Evolutionary conservation across 2,113 vertebrate species (phyloP).

Genomic region (Mormoops blainvillei): DNA sequence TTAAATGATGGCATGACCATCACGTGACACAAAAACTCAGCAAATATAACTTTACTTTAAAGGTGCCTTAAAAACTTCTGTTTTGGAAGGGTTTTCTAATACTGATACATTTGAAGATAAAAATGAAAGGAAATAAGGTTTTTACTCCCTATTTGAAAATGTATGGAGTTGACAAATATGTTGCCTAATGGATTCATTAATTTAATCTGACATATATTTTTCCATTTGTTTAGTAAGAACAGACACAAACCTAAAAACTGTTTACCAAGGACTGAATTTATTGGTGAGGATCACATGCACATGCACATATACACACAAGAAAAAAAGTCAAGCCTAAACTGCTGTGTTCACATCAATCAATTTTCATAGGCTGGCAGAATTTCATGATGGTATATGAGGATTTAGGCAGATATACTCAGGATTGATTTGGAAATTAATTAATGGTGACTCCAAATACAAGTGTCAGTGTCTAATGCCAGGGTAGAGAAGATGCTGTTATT

Average conservation of each 20-base stretch:
- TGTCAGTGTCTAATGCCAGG: not conserved
- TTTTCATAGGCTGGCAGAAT: not conserved
- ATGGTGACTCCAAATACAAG: slow-evolving; percentile 6
- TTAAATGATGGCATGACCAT: not conserved
- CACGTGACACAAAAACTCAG: not conserved
- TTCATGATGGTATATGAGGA: not conserved
- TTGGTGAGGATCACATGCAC: slow-evolving; percentile 48
- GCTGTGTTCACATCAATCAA: slow-evolving; percentile 53
- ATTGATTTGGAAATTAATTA: slow-evolving; percentile 62
- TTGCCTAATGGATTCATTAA: slow-evolving; percentile 44
- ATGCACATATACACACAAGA: not conserved
- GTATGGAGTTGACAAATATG: slow-evolving; percentile 13
- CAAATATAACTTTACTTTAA: not conserved
- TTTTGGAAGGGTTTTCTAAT: not conserved
- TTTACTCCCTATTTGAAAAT: slow-evolving; percentile 11
- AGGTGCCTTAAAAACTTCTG: too few relatives aligned
- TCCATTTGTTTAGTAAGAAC: slow-evolving; percentile 67
- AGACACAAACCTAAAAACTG: slow-evolving; percentile 64
- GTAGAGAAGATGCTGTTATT: not conserved
- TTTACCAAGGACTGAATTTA: slow-evolving; percentile 58
- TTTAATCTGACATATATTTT: slow-evolving; percentile 50
- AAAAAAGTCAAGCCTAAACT: slow-evolving; percentile 32
- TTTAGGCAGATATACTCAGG: not conserved
- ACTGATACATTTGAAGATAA: not conserved
- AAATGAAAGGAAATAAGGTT: not conserved